These are phyloP conservation scores for Drosophila serrata DNA, from an alignment of 1,140 invertebrate genomes.

Conservation along the genomic window DNA sequence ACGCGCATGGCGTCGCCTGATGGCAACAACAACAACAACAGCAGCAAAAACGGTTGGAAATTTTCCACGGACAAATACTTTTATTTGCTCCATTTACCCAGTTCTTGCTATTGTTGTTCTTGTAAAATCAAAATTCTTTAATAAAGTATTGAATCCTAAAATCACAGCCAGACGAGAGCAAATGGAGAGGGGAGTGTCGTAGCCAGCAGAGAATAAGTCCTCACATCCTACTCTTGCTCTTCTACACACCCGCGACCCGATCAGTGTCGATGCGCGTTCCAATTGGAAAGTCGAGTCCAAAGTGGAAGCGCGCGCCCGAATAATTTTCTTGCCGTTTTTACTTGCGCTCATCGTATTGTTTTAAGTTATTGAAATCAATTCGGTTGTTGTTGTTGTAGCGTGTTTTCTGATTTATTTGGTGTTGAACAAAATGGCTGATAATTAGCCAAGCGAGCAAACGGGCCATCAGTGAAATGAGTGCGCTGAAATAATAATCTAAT, in stretches of 20 bases:
- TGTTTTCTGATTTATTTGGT: slow-evolving; percentile 67
- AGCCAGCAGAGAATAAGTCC: slow-evolving; percentile 13
- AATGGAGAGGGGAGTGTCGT: slow-evolving; percentile 28
- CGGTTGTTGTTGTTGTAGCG: slow-evolving; percentile 31
- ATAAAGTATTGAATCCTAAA: slow-evolving; percentile 32
- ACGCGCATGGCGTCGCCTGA: slow-evolving; percentile 28
- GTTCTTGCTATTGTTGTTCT: slow-evolving; percentile 21
- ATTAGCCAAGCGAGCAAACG: slow-evolving; percentile 30
- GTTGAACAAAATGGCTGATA: slow-evolving; percentile 65
- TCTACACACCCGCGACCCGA: slow-evolving; percentile 16
- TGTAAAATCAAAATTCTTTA: slow-evolving; percentile 26
- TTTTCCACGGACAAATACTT: slow-evolving; percentile 62
- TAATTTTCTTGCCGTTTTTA: slow-evolving; percentile 10
- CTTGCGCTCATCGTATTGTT: slow-evolving; percentile 1
- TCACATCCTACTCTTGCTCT: slow-evolving; percentile 21
- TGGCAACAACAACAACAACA: slow-evolving; percentile 35
- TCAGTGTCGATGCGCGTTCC: slow-evolving; percentile 57
- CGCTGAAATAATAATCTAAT: slow-evolving; percentile 49
- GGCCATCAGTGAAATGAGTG: slow-evolving; percentile 34
- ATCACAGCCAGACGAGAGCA: neutral
- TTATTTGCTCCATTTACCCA: slow-evolving; percentile 14
- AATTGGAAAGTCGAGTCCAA: slow-evolving; percentile 68
- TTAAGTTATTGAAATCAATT: slow-evolving; percentile 42
- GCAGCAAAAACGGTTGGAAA: slow-evolving; percentile 57
- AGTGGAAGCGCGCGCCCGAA: slow-evolving; percentile 58